phyloP scores from a whole-genome alignment of 2,888 invertebrate genomes.

The Parnassius glacialis region DNA sequence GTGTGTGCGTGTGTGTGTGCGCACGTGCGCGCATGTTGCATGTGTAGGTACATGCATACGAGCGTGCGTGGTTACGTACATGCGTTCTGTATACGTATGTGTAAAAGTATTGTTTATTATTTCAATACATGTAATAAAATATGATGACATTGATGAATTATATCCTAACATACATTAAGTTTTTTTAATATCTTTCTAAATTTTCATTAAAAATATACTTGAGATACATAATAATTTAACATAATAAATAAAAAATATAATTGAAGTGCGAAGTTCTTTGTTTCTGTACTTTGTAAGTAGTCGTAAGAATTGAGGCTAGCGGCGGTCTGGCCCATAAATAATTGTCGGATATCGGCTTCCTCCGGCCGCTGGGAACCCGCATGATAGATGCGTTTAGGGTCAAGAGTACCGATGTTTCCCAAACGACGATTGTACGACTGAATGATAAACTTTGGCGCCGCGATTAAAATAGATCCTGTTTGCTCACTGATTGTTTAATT shows the following conservation, averaged over 20 bases:
- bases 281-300: conserved; percentile 29
- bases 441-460: conserved; percentile 14
- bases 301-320: conserved; percentile 46
- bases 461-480: conserved; percentile 4
- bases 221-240: not conserved
- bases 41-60: too few relatives aligned
- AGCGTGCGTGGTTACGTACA: too few relatives aligned
- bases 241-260: not conserved
- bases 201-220: not conserved
- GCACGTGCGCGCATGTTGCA: too few relatives aligned
- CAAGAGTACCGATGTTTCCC: conserved; percentile 25
- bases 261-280: conserved; percentile 26
- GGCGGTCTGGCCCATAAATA: conserved; percentile 49
- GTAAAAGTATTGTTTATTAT: too few relatives aligned
- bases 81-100: too few relatives aligned
- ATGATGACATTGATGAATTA: too few relatives aligned
- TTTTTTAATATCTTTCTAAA: too few relatives aligned
- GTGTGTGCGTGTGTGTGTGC: too few relatives aligned
- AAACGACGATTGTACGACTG: conserved; percentile 16
- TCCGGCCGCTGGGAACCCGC: conserved; percentile 45
- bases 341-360: conserved; percentile 62
- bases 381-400: conserved; percentile 45
- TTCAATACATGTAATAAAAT: too few relatives aligned
- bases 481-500: not conserved
- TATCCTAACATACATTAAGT: too few relatives aligned